Evolutionary conservation across 2,113 vertebrate species (phyloP).

Genomic region (Heteronetta atricapilla): DNA sequence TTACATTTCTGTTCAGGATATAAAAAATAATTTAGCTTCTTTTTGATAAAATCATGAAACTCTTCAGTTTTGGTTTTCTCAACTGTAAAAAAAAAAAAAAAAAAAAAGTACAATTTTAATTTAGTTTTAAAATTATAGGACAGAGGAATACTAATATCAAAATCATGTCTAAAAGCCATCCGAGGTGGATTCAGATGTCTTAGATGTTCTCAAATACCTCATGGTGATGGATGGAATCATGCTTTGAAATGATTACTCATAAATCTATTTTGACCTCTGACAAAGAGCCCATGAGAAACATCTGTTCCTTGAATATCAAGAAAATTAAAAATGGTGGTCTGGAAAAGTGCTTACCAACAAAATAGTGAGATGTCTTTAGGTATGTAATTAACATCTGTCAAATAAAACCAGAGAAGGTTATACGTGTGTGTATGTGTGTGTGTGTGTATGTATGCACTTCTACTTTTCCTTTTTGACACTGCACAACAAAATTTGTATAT

Average conservation of each 20-base stretch:
- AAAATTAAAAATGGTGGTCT: not conserved
- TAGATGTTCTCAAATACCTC: not conserved
- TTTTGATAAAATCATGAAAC: not conserved
- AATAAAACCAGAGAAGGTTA: not conserved
- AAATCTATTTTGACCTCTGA: not conserved
- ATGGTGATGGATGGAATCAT: not conserved
- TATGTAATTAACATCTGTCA: not conserved
- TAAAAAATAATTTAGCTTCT: not conserved
- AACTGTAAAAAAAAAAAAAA: not conserved
- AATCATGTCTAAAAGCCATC: not conserved
- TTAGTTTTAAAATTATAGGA: not conserved
- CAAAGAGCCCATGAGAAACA: not conserved
- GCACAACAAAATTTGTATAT: not conserved
- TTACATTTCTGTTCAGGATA: constrained; percentile 8
- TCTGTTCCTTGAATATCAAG: not conserved
- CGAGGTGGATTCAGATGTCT: not conserved
- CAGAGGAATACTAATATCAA: not conserved
- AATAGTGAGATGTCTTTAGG: not conserved
- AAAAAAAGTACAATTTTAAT: not conserved
- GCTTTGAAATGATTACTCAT: not conserved
- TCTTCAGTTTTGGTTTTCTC: not conserved
- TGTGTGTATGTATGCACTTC: not conserved
- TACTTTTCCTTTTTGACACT: not conserved
- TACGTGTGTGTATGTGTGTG: fast-evolving
- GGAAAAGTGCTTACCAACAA: not conserved